Base-by-base conservation (phyloP, 2,888 invertebrate species). In the Prosopocoilus inquinatus region DNA sequence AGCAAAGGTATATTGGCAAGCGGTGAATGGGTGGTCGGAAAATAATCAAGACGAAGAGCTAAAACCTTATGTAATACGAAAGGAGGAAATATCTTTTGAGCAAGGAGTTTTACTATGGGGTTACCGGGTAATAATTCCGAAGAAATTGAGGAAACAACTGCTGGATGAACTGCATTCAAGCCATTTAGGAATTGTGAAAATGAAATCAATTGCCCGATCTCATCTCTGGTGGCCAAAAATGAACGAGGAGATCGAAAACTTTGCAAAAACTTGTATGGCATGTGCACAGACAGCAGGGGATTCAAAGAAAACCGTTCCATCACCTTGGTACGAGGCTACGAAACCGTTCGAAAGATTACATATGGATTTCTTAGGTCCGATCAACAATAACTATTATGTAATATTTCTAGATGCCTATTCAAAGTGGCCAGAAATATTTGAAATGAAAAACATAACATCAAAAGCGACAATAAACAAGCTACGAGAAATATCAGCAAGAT, bases 351-450 rank as follows among this genome's bases (percentile, higher is more conserved):
- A 51, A 20, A 16, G 51, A 11, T 7, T 33, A 11, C 35, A 47
- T 52, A 15, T 46, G n/a, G 51, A 51, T 47, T 43, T 45, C 38
- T n/a, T 49, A 28, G 38, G 49, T 4, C 9, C 49, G 1, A 49
- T 72, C 38, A 39, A 65, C 3, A 67, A 64, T 5, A 55, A 53
- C 9, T 68, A 67, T 65, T 65, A 71, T 28, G 53, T 76, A 3
- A 57, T 77, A 9, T 53, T 75, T 8, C 67, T 75, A 1, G 76
- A 77, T 58, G 67, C 74, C 3, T 65, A 66, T 54, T 74, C 73
- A 0, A 78, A 77, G 53, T 78, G 73, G 74, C 64, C 70, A 2
- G 75, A 77, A 60, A 67, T 73, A 50, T 38, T 62, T 48, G 15
- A 46, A 43, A 59, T 60, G 5, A 61, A 57, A 50, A 47, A 46